Conservation (phyloP, 1,140 invertebrate species). For the Zaprionus kolodkinae region DNA sequence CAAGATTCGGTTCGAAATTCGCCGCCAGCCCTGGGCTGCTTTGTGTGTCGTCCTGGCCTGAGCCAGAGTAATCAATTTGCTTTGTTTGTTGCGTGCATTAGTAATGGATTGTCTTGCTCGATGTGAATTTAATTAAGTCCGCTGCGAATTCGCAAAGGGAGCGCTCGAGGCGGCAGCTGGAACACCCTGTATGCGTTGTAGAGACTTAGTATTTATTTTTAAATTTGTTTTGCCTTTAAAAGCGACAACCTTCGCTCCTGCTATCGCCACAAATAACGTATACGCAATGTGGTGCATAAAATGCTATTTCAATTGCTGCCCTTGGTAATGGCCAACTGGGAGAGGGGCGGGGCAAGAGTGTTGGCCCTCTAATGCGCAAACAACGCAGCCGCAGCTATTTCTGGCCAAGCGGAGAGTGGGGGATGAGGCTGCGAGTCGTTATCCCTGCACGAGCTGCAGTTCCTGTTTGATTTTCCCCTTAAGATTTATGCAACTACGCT, state of each 20-base stretch:
- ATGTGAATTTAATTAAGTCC: neutral
- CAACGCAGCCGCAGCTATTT: neutral
- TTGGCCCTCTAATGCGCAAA: neutral
- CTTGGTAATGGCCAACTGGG: neutral
- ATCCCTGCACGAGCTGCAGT: neutral
- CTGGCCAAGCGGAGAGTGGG: slow-evolving; percentile 3
- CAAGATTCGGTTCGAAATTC: slow-evolving; percentile 9
- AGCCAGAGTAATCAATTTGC: slow-evolving; percentile 34
- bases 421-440: neutral
- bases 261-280: slow-evolving; percentile 6
- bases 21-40: slow-evolving; percentile 1
- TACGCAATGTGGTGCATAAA: slow-evolving; percentile 20
- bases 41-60: neutral
- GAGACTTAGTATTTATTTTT: slow-evolving; percentile 1
- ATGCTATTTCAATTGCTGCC: slow-evolving; percentile 5
- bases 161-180: neutral
- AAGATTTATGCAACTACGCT: neutral
- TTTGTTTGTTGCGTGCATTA: slow-evolving; percentile 19
- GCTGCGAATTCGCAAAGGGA: neutral
- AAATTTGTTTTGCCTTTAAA: slow-evolving; percentile 4
- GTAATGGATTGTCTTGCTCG: slow-evolving; percentile 1
- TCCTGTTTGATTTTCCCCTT: neutral
- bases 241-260: neutral
- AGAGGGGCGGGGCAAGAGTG: neutral
- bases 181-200: neutral